phyloP scores from a whole-genome alignment of 2,113 vertebrate species.

The Helogale parvula region DNA sequence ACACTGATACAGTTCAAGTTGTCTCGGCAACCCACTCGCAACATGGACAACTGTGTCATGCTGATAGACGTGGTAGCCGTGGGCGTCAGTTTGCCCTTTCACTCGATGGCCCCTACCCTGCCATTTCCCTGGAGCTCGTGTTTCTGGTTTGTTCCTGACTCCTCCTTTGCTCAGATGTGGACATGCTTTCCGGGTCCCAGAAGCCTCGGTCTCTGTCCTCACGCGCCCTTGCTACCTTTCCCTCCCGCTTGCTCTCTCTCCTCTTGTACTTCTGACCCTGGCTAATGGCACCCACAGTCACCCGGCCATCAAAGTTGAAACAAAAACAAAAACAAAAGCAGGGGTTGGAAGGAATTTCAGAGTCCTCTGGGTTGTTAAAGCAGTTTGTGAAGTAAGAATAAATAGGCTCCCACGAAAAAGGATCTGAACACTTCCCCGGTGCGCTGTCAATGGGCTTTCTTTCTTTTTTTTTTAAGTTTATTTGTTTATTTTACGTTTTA shows the following conservation, averaged over 20 bases:
- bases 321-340: not conserved
- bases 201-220: not conserved
- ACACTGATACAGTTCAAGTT: not conserved
- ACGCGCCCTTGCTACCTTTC: not conserved
- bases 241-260: not conserved
- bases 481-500: too few species aligned
- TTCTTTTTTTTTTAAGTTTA: too few species aligned
- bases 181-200: not conserved
- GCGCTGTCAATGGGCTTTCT: not conserved
- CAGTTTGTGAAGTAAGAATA: not conserved
- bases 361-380: not conserved
- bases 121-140: not conserved
- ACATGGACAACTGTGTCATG: not conserved
- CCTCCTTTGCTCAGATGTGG: not conserved
- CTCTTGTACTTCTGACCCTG: not conserved
- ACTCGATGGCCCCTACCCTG: not conserved
- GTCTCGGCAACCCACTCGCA: not conserved
- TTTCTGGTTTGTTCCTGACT: not conserved
- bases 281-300: not conserved
- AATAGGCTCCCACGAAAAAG: not conserved
- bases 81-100: not conserved
- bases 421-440: not conserved
- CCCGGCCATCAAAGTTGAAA: not conserved
- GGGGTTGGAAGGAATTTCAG: not conserved
- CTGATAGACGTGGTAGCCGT: not conserved